Evolutionary conservation across 2,113 vertebrate species (phyloP).

Genomic region (Cebidichthys violaceus): DNA sequence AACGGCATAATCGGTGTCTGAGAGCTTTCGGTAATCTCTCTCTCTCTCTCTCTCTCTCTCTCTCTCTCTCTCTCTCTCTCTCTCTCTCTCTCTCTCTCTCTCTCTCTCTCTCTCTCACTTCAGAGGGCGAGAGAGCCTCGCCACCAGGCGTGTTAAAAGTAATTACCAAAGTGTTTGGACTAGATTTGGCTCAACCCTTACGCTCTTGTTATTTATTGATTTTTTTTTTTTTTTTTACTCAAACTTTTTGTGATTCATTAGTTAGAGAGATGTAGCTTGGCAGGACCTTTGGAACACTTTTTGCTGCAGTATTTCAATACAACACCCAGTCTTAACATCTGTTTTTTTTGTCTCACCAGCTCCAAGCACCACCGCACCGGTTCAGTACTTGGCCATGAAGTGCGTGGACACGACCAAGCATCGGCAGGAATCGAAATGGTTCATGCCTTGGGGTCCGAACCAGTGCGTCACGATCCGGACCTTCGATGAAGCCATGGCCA

Average conservation of each 20-base stretch:
- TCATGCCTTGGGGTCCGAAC: conserved; percentile 93
- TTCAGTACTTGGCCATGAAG: conserved; percentile 89
- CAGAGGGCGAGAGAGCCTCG: conserved; percentile 15
- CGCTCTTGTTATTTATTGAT: conserved; percentile 37
- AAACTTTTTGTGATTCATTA: conserved; percentile 53
- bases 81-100: conserved; percentile 47
- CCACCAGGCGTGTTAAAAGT: conserved; percentile 42
- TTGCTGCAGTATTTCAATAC: conserved; percentile 33
- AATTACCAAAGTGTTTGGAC: conserved; percentile 59
- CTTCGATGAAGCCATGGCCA: conserved; percentile 91
- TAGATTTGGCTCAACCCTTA: conserved; percentile 37
- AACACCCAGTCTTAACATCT: conserved; percentile 39
- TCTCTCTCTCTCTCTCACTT: conserved; percentile 41
- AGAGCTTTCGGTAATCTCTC: conserved; percentile 55
- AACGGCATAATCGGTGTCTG: conserved; percentile 63
- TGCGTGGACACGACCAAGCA: conserved; percentile 91
- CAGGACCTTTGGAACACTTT: conserved; percentile 24
- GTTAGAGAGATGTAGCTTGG: conserved; percentile 14
- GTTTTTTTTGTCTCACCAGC: conserved; percentile 81
- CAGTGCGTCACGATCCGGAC: conserved; percentile 90
- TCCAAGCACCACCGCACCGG: conserved; percentile 90
- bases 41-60: conserved; percentile 23
- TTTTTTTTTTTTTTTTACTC: not conserved
- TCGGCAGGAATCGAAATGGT: conserved; percentile 88
- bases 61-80: conserved; percentile 23